Evolutionary conservation across 1,140 invertebrate species (phyloP).

Genomic region (Reticulitermes speratus): DNA sequence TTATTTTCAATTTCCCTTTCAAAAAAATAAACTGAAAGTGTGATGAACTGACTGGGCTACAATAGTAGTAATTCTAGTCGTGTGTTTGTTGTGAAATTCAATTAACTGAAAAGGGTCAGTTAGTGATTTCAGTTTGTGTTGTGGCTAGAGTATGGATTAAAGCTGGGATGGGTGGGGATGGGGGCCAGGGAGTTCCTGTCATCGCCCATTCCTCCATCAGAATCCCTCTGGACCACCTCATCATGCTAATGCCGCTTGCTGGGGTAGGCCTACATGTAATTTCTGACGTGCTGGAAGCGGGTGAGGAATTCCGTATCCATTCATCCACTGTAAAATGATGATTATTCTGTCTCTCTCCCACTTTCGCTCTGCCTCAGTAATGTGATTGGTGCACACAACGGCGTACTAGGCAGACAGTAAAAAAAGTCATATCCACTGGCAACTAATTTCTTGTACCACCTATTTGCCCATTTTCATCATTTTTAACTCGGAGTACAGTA

Average conservation of each 20-base stretch:
- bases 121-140: conserved; percentile 10
- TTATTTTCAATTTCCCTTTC: background rate
- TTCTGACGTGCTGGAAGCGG: background rate
- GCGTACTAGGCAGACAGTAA: background rate
- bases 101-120: conserved; percentile 16
- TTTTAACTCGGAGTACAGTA: background rate
- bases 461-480: conserved; percentile 16
- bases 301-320: background rate
- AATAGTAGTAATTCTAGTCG: background rate
- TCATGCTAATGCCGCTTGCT: conserved; percentile 17
- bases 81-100: background rate
- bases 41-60: background rate
- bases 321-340: background rate
- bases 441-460: conserved; percentile 3
- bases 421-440: background rate
- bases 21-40: background rate
- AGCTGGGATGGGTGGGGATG: background rate
- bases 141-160: background rate
- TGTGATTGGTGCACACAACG: conserved; percentile 17
- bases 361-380: background rate
- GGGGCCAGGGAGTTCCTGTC: background rate
- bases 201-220: background rate
- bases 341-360: background rate
- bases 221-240: background rate
- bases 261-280: background rate